These are phyloP conservation scores for Gibbula magus DNA, from an alignment of 2,888 invertebrate species.

Conservation along the genomic window DNA sequence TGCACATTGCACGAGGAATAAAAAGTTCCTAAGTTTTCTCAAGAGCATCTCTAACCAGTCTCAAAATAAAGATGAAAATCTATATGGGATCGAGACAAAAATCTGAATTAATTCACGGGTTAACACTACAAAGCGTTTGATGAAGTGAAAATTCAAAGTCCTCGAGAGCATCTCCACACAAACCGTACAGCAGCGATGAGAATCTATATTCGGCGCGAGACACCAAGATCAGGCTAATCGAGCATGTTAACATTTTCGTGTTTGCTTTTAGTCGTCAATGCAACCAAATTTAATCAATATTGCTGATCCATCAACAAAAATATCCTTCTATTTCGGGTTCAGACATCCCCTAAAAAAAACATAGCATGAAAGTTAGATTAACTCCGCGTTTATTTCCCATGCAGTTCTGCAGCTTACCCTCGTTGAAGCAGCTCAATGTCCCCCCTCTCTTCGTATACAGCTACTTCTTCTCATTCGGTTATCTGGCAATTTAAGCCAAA, in stretches of 20 bases:
- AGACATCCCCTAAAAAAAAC: too few species aligned
- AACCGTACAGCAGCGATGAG: background rate
- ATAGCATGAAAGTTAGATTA: too few species aligned
- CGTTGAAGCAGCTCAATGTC: background rate
- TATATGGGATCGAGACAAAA: too few species aligned
- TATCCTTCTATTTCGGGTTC: too few species aligned
- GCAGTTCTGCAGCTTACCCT: too few species aligned
- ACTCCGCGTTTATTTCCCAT: too few species aligned
- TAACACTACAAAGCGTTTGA: too few species aligned
- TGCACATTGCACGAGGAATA: too few species aligned
- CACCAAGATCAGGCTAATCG: background rate
- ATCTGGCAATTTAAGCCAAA: background rate
- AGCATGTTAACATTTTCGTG: background rate
- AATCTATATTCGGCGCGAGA: background rate
- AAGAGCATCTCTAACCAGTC: too few species aligned
- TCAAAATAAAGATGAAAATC: too few species aligned
- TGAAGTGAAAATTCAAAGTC: background rate
- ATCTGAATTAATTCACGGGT: too few species aligned
- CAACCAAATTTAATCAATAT: background rate
- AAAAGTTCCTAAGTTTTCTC: too few species aligned
- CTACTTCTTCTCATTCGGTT: background rate
- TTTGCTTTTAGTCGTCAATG: background rate
- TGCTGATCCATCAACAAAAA: background rate
- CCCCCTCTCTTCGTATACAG: background rate
- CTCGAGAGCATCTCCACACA: background rate